A percentile compares a stretch with the other conserved stretches of the same genome.
These are phyloP conservation scores for Stigmatopora nigra DNA, from an alignment of 2,113 vertebrate genomes.

Conservation along the genomic window DNA sequence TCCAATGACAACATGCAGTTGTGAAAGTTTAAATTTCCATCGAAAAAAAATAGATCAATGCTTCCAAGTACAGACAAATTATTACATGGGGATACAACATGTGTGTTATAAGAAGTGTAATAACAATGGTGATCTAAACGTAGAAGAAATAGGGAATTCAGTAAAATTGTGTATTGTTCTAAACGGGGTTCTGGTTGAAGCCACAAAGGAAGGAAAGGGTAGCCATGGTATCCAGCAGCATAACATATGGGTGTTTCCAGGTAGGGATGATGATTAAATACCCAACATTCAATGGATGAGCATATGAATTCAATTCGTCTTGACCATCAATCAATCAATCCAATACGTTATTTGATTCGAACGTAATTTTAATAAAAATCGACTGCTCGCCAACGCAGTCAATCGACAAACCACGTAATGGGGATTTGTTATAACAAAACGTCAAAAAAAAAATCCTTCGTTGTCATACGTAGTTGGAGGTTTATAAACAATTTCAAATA, in stretches of 20 bases:
- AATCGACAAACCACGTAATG: conserved; percentile 40
- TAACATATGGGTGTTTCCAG: conserved; percentile 1
- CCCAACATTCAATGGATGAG: background rate
- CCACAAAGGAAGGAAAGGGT: conserved; percentile 19
- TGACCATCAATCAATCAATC: background rate
- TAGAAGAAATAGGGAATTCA: background rate
- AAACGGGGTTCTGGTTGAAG: conserved; percentile 7
- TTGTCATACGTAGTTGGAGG: background rate
- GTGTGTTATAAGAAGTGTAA: rapidly evolving
- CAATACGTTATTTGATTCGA: background rate
- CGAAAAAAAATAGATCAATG: rapidly evolving
- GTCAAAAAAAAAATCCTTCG: background rate
- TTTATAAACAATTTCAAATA: too few relatives aligned
- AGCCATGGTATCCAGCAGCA: conserved; percentile 5
- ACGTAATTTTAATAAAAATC: conserved; percentile 19
- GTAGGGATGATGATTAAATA: background rate
- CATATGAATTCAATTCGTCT: background rate
- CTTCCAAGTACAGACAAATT: background rate
- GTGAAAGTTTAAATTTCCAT: conserved; percentile 24
- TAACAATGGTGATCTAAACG: rapidly evolving
- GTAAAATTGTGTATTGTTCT: background rate
- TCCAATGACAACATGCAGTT: background rate
- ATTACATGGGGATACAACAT: rapidly evolving
- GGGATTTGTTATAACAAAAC: conserved; percentile 19
- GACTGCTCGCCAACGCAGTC: conserved; percentile 55